Evolutionary conservation across 2,797 vertebrate genomes (phyloP).

Genomic region (Cyclura pinguis): DNA sequence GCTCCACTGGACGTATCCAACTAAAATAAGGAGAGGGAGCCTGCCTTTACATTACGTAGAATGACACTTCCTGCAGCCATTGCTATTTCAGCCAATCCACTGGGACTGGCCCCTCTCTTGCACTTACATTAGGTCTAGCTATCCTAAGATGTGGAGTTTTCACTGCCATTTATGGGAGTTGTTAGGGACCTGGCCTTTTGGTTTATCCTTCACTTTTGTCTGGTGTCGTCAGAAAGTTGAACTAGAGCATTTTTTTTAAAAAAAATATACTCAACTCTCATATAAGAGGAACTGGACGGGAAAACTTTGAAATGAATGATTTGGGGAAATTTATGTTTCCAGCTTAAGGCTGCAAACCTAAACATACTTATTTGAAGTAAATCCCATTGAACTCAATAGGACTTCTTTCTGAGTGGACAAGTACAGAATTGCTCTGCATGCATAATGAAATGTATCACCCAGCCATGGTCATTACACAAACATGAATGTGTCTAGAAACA

Average conservation of each 20-base stretch:
- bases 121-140: neutral
- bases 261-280: neutral
- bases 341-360: neutral
- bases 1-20: conserved; percentile 26
- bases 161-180: neutral
- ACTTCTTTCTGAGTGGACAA: neutral
- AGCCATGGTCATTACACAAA: neutral
- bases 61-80: neutral
- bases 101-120: neutral
- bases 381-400: neutral
- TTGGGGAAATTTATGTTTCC: neutral
- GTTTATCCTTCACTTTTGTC: neutral
- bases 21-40: neutral
- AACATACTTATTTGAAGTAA: neutral
- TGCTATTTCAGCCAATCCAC: neutral
- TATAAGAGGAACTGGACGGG: neutral
- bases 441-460: neutral
- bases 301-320: neutral
- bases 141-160: neutral
- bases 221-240: neutral
- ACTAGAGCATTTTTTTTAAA: neutral
- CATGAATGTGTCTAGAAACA: too few species aligned
- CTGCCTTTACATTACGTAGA: conserved; percentile 6
- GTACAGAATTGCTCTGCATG: neutral
- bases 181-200: neutral